These are phyloP conservation scores for Ivindomyrus marchei DNA, from an alignment of 2,113 vertebrate genomes.

Conservation along the genomic window DNA sequence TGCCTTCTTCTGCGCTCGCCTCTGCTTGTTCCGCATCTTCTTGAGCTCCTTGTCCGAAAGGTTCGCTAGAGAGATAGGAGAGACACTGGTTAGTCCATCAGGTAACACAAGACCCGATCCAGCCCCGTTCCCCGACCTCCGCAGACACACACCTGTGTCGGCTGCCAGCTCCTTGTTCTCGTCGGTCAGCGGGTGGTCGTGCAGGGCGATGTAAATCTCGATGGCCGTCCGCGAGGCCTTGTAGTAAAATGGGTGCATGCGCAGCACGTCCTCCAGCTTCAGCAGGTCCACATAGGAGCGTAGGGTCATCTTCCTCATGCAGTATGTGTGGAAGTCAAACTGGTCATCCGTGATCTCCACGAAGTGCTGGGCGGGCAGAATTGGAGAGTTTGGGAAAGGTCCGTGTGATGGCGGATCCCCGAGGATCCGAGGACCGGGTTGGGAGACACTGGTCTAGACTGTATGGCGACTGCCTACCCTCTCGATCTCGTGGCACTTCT, in stretches of 20 bases:
- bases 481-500: conserved; percentile 97
- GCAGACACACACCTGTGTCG: conserved; percentile 70
- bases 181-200: conserved; percentile 91
- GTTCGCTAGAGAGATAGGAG: conserved; percentile 63
- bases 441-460: no score
- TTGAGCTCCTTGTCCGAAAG: conserved; percentile 97
- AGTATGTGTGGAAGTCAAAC: conserved; percentile 99
- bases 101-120: background rate
- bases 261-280: conserved; percentile 91
- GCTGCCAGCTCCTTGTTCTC: conserved; percentile 93
- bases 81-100: background rate
- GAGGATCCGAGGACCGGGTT: no score
- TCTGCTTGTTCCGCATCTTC: conserved; percentile 93
- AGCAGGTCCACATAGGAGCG: conserved; percentile 96
- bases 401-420: background rate
- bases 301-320: conserved; percentile 98
- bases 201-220: conserved; percentile 93
- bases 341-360: conserved; percentile 98
- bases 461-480: conserved; percentile 61
- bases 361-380: conserved; percentile 74
- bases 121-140: background rate
- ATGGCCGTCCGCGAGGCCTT: conserved; percentile 89
- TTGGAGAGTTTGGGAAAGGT: background rate
- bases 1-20: conserved; percentile 94
- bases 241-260: conserved; percentile 96